Evolutionary conservation across 1,140 invertebrate genomes (phyloP).

Genomic region (Drosophila parabipectinata): DNA sequence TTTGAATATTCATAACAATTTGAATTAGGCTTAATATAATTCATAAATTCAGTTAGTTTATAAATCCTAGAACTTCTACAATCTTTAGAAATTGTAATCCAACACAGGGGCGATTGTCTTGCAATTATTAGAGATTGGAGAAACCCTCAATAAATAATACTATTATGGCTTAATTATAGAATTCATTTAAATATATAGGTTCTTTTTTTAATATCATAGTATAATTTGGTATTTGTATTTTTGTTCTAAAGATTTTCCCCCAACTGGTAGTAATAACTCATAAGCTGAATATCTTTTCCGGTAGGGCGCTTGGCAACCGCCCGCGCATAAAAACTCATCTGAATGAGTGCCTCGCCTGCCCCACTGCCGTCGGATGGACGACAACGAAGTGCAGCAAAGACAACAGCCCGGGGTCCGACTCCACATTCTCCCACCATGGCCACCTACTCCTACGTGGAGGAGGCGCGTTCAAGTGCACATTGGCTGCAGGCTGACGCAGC

Average conservation of each 20-base stretch:
- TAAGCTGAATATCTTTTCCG: slow-evolving; percentile 5
- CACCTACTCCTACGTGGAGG: slow-evolving; percentile 1
- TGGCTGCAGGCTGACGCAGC: slow-evolving; percentile 41
- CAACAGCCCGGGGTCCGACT: slow-evolving; percentile 35
- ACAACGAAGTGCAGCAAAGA: slow-evolving; percentile 55
- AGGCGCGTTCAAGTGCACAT: slow-evolving; percentile 67
- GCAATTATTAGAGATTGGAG: not conserved
- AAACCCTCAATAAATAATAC: not conserved
- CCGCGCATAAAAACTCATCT: slow-evolving; percentile 78
- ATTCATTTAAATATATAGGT: too few relatives aligned
- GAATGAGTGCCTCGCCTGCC: slow-evolving; percentile 66
- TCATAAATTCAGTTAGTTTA: not conserved
- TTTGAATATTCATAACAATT: not conserved
- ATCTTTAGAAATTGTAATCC: not conserved
- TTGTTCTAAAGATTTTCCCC: not conserved
- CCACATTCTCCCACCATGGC: slow-evolving; percentile 8
- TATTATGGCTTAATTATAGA: not conserved
- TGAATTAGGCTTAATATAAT: not conserved
- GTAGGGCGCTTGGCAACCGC: slow-evolving; percentile 61
- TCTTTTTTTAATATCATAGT: not conserved
- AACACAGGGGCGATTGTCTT: too few relatives aligned
- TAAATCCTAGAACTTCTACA: not conserved
- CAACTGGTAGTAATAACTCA: slow-evolving; percentile 10
- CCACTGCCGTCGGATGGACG: slow-evolving; percentile 42
- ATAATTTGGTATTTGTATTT: not conserved